Conservation (phyloP, 2,113 vertebrate species). For the Bos taurus region ARS-UCD2.0 NC_037335.1:108090001-108090500, state of each 20-base stretch:
- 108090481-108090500: not conserved
- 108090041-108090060: not conserved
- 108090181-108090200: not conserved
- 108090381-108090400: not conserved
- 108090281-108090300: too few species aligned
- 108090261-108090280: not conserved
- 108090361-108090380: not conserved
- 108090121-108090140: not conserved
- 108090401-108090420: not conserved
- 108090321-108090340: not conserved
- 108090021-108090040: not conserved
- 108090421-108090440: not conserved
- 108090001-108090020: rapidly evolving
- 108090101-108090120: not conserved
- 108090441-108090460: not conserved
- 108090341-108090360: not conserved
- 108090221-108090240: not conserved
- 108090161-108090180: not conserved
- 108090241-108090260: not conserved
- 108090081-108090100: not conserved
- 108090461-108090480: not conserved
- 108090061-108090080: not conserved
- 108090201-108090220: not conserved
- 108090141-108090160: not conserved
- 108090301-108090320: not conserved